Base-by-base conservation (phyloP, 2,113 vertebrate species). In the Nothoprocta perdicaria region DNA sequence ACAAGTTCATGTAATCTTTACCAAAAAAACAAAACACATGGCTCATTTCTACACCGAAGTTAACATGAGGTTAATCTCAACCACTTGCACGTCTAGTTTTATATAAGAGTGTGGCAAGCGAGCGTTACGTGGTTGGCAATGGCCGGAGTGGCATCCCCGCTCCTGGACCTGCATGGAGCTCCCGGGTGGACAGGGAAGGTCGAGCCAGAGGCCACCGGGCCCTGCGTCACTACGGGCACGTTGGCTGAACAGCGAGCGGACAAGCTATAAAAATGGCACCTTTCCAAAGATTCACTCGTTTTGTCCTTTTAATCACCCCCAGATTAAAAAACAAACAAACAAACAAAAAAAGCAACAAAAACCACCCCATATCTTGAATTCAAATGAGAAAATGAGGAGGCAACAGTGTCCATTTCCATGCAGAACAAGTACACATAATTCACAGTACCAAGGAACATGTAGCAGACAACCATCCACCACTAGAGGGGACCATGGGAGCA, bases 401-500 rank as follows among this genome's bases (percentile, higher is more conserved):
- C 93, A 66, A n/a, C n/a, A 67, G 45, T 22, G 18, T 26, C 48
- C 35, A 3, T 66, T 82, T 68, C 29, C 89, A 65, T 23, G 26
- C 55, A 77, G 40, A 48, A 82, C 35, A 62, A 35, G 29, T 69
- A 35, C 57, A 45, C 67, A 8, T 22, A 50, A 84, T 50, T 6
- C 18, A 18, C 29, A 71, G 16, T n/a, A 26, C 38, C 24, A 52
- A 92, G 68, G 66, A 84, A 60, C 3, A 7, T 26, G 19, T 21
- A 63, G 48, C 66, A 83, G 52, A 46, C 40, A 87, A 58, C 57
- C 38, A 31, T 2, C 73, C 63, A 80, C 96, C 96, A 52, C 96
- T 95, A 96, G 97, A 76, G 90, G 97, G 95, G 31, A 68, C 87
- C 55, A 45, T 53, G 80, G 79, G 82, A 84, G 50, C n/a, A 84